Base-by-base conservation (phyloP, 1,140 invertebrate species). In the Sminthurinus signatus region DNA sequence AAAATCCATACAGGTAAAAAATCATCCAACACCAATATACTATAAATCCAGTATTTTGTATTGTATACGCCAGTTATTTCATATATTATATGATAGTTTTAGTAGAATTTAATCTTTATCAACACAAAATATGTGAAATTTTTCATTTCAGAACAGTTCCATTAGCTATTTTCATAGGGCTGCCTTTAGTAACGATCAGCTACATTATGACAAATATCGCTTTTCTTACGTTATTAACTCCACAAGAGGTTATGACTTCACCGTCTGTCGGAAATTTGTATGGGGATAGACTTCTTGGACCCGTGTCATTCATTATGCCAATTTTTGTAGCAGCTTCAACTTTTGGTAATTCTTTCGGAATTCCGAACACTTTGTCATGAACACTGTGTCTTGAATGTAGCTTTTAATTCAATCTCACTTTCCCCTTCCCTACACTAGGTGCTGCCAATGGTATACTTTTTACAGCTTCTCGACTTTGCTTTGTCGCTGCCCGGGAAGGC, bases 181-280 rank as follows among this genome's bases (percentile, higher is more conserved):
- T 93, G 31, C 89, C 91, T 1, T 76, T 92, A 1, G 89, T 95
- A 0, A 96, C 91, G 0, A 73, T 84, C 1, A 81, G 95, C 1
- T 97, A 97, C 74, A 86, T 94, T 10, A 81, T 91, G 60, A 89
- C 93, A 81, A 97, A 96, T 75, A 80, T 96, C 1, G 87, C 93
- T 25, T 96, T 96, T 75, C 89, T 96, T 82, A 86, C 93, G 0
- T 91, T 88, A 1, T 78, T 96, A 57, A 86, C 82, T 10, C 83
- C 85, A 1, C 78, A 82, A 0, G 92, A 96, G 75, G 89, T 97
- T 80, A 79, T 88, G 0, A 78, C 78, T 15, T 85, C 88, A 0
- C 82, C 85, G 29, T 93, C 93, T 0, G 93, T 96, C 1, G 94
- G 93, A 25, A 88, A 96, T 39, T 59, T 60, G n/a, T 73, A 63